Evolutionary conservation across 1,140 invertebrate genomes (phyloP), one percentile per base, ranked within the genome.

Genomic region (Drosophila eugracilis): DNA sequence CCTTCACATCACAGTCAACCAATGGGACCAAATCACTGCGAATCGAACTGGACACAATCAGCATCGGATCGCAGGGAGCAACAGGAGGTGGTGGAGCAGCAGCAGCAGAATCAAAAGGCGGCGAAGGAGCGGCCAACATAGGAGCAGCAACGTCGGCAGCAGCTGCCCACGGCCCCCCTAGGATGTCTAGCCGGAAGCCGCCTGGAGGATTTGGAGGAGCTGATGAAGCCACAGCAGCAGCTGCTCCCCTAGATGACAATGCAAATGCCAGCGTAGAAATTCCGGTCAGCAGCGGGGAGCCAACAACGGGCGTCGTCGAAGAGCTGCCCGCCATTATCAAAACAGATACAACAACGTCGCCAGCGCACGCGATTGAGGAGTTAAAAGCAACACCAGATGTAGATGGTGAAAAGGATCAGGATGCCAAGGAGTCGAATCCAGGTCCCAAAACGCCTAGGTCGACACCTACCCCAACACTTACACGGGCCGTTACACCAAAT

Each of bases 151-250:
- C 83, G 66, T 86, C 83, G 65, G 67, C 83, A 57, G 53, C 65
- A 63, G 83, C 78, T 78, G 67, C 83, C 57, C 86, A 76, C 70
- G 69, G 70, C 70, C 59, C 48, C 70, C 78, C 65, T 59, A 89
- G 62, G 58, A 90, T 90, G 89, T 90, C 89, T 60, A 84, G 84
- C 73, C 89, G 89, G 7, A 90, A 90, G 66, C 60, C 80, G 62
- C 48, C 55, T 17, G 72, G 42, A 34, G 65, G 54, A 12, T 47
- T 36, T 34, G 39, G 39, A 22, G 66, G 30, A 15, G 60, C 41
- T 14, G 44, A 30, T 7, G 21, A 30, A n/a, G 14, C 45, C 37
- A 17, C 36, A 24, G 26, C 14, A 5, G 36, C 9, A 45, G 42
- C 17, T 15, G 45, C 54, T 28, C 21, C 48, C 17, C 67, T 45